A percentile compares a stretch with the other conserved stretches of the same genome.
Conservation (phyloP, 2,797 vertebrate genomes). For the Aythya fuligula region DNA sequence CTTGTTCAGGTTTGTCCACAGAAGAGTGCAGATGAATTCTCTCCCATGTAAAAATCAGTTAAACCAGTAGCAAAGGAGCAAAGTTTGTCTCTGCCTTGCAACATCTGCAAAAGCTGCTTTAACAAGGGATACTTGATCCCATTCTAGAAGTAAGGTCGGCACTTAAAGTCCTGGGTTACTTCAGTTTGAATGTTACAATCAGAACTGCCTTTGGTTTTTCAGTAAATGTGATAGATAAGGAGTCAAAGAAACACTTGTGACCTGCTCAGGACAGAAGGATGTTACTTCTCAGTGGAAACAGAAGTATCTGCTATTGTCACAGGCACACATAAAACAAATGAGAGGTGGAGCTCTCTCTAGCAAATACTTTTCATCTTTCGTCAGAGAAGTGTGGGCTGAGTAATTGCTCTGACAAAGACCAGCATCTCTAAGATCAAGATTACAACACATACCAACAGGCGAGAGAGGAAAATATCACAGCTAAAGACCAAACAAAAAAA, state of each 20-base stretch:
- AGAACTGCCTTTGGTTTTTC: not conserved
- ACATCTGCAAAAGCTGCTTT: not conserved
- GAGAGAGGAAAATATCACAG: not conserved
- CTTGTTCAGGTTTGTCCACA: not conserved
- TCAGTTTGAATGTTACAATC: not conserved
- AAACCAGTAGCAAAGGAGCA: not conserved
- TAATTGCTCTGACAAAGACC: slow-evolving; percentile 32
- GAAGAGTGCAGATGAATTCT: not conserved
- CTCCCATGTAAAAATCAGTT: not conserved
- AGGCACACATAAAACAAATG: not conserved
- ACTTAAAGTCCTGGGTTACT: not conserved
- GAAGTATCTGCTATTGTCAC: not conserved
- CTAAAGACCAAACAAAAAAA: slow-evolving; percentile 20
- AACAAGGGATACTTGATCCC: not conserved
- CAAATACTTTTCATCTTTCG: slow-evolving; percentile 34
- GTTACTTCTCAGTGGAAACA: not conserved
- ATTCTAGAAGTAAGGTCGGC: not conserved
- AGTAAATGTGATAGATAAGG: not conserved
- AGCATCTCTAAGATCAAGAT: slow-evolving; percentile 17
- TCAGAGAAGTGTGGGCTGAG: not conserved
- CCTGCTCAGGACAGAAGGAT: not conserved
- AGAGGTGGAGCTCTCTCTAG: slow-evolving; percentile 9
- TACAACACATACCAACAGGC: slow-evolving; percentile 8
- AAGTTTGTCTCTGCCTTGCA: not conserved
- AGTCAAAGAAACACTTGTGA: not conserved